Percentiles rank a stretch among this genome's conserved stretches.
These are phyloP conservation scores for Masticophis lateralis DNA, from an alignment of 2,797 vertebrate species.

Conservation along the genomic window DNA sequence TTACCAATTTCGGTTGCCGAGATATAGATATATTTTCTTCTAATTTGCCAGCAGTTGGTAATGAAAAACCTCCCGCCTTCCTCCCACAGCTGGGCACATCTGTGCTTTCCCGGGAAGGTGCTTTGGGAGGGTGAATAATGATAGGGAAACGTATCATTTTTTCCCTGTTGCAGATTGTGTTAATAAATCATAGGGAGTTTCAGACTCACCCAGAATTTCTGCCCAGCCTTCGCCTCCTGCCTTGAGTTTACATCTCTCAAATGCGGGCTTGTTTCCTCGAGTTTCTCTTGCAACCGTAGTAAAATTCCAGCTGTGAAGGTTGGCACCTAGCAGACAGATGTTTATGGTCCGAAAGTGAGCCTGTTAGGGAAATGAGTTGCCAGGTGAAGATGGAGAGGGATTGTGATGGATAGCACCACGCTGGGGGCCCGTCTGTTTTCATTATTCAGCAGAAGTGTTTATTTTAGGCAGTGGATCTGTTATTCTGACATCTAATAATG, in stretches of 20 bases:
- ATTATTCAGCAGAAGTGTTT: constrained; percentile 50
- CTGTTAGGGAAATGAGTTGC: background rate
- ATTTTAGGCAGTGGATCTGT: constrained; percentile 42
- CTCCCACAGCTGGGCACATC: constrained; percentile 19
- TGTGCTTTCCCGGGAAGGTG: constrained; percentile 7
- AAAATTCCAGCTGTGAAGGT: constrained; percentile 19
- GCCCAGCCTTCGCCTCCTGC: background rate
- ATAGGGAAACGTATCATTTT: background rate
- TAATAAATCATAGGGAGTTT: constrained; percentile 13
- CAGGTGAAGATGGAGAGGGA: constrained; percentile 22
- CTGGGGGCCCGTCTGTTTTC: constrained; percentile 23
- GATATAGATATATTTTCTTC: background rate
- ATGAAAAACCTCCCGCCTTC: background rate
- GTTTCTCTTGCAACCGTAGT: background rate
- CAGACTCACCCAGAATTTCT: background rate
- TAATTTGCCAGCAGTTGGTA: constrained; percentile 11
- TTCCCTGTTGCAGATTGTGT: background rate
- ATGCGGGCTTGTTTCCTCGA: background rate
- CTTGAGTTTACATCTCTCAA: background rate
- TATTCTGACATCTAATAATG: constrained; percentile 44
- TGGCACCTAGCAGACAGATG: constrained; percentile 22
- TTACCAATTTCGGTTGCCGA: background rate
- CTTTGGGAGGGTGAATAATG: constrained; percentile 23
- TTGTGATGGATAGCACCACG: constrained; percentile 25
- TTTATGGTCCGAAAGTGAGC: background rate